Evolutionary conservation across 2,797 vertebrate genomes (phyloP).

Genomic region (Limnodromus scolopaceus): DNA sequence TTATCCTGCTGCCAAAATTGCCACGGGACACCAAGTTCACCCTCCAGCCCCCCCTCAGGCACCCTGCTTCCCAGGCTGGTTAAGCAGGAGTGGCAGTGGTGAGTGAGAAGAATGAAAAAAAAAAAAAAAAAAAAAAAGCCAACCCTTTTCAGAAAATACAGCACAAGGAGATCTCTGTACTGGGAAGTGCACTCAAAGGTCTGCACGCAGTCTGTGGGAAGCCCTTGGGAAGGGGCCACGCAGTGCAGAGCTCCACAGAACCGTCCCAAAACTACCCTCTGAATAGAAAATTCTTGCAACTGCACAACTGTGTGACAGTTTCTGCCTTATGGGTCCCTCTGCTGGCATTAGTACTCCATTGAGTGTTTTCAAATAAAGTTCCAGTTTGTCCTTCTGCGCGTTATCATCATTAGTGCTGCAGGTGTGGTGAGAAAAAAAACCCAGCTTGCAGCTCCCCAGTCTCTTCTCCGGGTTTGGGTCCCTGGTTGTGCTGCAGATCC

Average conservation of each 20-base stretch:
- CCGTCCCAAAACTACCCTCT: neutral
- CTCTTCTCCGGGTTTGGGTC: neutral
- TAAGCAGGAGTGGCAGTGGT: neutral
- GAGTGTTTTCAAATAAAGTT: neutral
- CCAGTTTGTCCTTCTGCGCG: neutral
- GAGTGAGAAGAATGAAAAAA: neutral
- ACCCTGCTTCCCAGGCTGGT: neutral
- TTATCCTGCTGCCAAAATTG: neutral
- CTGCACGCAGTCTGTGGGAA: neutral
- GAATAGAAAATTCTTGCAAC: neutral
- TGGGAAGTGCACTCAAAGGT: neutral
- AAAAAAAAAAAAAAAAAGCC: too few relatives aligned
- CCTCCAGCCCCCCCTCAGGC: neutral
- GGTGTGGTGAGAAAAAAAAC: neutral
- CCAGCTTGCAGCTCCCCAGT: neutral
- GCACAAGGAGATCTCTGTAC: neutral
- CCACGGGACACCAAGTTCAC: neutral
- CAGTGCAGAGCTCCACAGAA: neutral
- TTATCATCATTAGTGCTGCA: neutral
- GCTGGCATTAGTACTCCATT: conserved; percentile 48
- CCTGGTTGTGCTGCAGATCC: neutral
- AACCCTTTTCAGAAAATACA: neutral
- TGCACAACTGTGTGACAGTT: neutral
- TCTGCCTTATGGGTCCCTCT: conserved; percentile 73
- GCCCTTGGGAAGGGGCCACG: neutral